Conservation (phyloP, 1,140 invertebrate species). For the Adelges cooleyi region DNA sequence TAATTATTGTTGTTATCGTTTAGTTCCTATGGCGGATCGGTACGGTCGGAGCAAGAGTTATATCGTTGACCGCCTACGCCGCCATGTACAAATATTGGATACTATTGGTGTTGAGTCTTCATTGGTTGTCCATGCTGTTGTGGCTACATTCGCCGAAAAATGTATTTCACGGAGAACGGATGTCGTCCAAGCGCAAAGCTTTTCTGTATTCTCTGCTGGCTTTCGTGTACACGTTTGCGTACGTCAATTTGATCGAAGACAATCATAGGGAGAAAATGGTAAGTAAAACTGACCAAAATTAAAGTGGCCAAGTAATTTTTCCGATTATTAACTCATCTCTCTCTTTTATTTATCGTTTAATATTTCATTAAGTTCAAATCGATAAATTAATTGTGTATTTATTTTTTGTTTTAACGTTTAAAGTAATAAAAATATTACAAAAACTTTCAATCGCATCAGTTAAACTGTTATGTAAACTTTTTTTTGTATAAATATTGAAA, state of each 20-base stretch:
- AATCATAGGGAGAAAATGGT: constrained; percentile 70
- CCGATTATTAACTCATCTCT: no score
- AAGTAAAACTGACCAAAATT: no score
- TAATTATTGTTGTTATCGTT: constrained; percentile 2
- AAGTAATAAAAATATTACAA: no score
- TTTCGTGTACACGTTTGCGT: constrained; percentile 81
- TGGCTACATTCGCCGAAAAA: constrained; percentile 77
- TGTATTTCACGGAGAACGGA: constrained; percentile 67
- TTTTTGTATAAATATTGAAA: no score
- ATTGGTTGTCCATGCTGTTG: constrained; percentile 69
- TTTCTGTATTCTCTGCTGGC: constrained; percentile 62
- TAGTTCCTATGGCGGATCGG: constrained; percentile 70
- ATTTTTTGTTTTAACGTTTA: no score
- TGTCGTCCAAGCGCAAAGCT: constrained; percentile 51
- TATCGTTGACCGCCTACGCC: constrained; percentile 73
- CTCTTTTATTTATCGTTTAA: no score
- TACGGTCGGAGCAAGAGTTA: constrained; percentile 69
- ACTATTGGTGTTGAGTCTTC: constrained; percentile 59
- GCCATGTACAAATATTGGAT: constrained; percentile 72
- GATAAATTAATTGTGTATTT: no score
- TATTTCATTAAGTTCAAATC: no score
- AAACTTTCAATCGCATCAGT: no score
- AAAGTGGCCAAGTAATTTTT: no score
- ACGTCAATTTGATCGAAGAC: constrained; percentile 72
- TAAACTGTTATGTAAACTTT: no score